Evolutionary conservation across 1,140 invertebrate species (phyloP), one percentile per base, ranked within the genome.

Genomic region (Magallana gigas): DNA sequence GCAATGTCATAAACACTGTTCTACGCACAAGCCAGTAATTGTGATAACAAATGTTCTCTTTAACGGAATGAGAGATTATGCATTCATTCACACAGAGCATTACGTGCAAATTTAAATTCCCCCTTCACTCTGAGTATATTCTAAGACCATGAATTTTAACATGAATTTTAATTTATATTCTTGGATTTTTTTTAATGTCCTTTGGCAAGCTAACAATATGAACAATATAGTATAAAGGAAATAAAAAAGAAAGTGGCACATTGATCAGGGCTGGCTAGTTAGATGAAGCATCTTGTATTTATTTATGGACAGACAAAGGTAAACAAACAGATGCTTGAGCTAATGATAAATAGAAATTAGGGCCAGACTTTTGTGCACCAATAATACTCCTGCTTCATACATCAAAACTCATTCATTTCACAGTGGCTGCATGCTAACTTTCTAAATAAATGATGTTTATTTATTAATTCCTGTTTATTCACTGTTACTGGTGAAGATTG

Each of bases 41-140:
- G 12, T 71, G 68, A 71, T 36, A 76, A 76, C 68, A 76, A 76
- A 76, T 76, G 68, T 12, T 36, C 60, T 62, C n/a, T 62, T 12
- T 62, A 48, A 5, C 36, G 36, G 60, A 12, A 12, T 62, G 12
- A 62, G n/a, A 62, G 60, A 62, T 62, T 62, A 62, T 62, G 9
- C 23, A 76, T 76, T 76, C 68, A 76, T 76, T 76, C 7, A 76
- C 12, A 11, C 68, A 12, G 68, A 29, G 1, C 68, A 29, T 12
- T 29, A 76, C 12, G 23, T 76, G 68, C 18, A 76, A 48, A 76
- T 23, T 76, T 76, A 76, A 76, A 76, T 18, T 36, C 68, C 68
- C 9, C 23, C 23, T 48, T 48, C 36, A 48, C 36, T 48, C 36
- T 0, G 3, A 48, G 3, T 48, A 48, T 48, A 48, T 48, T 48